Base-by-base conservation (phyloP, 2,797 vertebrate species). In the Phataginus tetradactyla region DNA sequence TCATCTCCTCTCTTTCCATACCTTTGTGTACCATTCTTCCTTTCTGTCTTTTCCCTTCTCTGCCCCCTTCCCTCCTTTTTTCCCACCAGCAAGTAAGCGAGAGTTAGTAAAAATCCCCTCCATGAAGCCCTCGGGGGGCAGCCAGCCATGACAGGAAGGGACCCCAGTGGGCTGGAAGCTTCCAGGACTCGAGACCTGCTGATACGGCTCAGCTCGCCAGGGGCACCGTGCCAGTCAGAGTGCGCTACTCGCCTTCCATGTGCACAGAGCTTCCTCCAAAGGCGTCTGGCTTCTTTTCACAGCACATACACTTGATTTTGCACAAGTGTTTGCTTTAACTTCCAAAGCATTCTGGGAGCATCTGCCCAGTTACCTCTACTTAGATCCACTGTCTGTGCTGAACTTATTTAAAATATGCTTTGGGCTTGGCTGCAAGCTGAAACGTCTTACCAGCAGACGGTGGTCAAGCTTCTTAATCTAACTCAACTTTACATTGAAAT, bases 371-470 rank as follows among this genome's bases (percentile, higher is more conserved):
- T 23, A 2, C 29, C 23, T 34, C 39, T 13, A 18, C 32, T 5
- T 21, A 42, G 37, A 71, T 69, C 51, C 5, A 0, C 34, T 23
- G 17, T 14, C 12, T 27, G 18, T 45, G 34, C 32, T 25, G 9
- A 37, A 59, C 29, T 10, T 34, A 10, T 6, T 77, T 49, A 63
- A 45, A n/a, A n/a, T 17, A 23, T 4, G 29, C 12, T 83, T 64
- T 53, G 53, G 13, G 29, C 64, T 68, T 5, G 10, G 27, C n/a
- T 37, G 13, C n/a, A 4, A 7, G 83, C 37, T 29, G 32, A 42
- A 34, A 45, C 32, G 37, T 37, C 15, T 20, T 71, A 45, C 2
- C 1, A 9, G 10, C 7, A 21, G 9, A 27, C 1, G 0, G 29
- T 10, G n/a, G 45, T 25, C 29, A 25, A 17, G 14, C 29, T 42